Conservation (phyloP, 2,888 invertebrate genomes). For the Meliscaeva auricollis region DNA sequence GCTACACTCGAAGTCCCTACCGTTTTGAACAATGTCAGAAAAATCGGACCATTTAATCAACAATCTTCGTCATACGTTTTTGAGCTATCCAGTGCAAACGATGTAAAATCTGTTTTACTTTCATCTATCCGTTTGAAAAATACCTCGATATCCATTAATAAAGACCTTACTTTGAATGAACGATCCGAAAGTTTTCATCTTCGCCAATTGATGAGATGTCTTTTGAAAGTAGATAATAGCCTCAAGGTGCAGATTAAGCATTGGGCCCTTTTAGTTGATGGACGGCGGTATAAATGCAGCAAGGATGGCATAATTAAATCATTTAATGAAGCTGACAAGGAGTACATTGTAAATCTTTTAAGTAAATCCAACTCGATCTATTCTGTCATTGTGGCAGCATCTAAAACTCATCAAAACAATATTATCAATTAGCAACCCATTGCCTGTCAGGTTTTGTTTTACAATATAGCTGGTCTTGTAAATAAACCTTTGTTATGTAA, state of each 20-base stretch:
- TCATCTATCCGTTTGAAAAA: no score
- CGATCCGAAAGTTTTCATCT: neutral
- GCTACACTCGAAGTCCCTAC: no score
- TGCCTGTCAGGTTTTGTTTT: conserved; percentile 1
- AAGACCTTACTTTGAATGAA: no score
- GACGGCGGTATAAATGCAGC: neutral
- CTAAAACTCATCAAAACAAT: neutral
- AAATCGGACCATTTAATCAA: no score
- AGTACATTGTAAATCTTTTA: neutral
- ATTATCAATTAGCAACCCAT: neutral
- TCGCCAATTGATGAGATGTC: neutral
- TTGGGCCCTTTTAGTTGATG: neutral
- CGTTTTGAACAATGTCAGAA: no score
- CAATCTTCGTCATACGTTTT: no score
- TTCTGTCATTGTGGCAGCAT: neutral
- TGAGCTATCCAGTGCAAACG: no score
- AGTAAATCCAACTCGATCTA: no score
- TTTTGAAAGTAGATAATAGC: neutral
- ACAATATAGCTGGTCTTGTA: conserved; percentile 16
- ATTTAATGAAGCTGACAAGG: neutral
- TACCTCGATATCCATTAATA: no score
- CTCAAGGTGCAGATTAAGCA: neutral
- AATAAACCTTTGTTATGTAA: conserved; percentile 11
- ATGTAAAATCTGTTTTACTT: no score
- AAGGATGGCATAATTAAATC: neutral